These are phyloP conservation scores for Rhabdophis nuchalis DNA, from an alignment of 2,797 vertebrate species.

Conservation along the genomic window DNA sequence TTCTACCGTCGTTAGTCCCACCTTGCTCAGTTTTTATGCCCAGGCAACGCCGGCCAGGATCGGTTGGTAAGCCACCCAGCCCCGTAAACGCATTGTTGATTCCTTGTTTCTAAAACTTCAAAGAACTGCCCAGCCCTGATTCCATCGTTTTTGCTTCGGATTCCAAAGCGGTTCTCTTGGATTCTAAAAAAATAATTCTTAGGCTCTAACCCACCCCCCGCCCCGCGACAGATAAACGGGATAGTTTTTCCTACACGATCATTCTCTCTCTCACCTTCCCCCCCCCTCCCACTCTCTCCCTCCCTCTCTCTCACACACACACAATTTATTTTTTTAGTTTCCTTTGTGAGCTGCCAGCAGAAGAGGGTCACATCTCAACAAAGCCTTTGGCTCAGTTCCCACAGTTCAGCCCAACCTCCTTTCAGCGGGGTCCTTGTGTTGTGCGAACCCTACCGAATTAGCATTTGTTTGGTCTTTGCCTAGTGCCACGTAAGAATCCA, in stretches of 20 bases:
- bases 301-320: too few relatives aligned
- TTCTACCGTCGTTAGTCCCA: neutral
- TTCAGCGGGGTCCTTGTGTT: neutral
- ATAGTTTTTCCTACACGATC: neutral
- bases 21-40: neutral
- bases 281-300: too few relatives aligned
- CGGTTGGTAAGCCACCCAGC: neutral
- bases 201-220: neutral
- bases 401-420: neutral
- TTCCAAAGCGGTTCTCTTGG: neutral
- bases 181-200: neutral
- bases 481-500: neutral
- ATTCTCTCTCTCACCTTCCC: too few relatives aligned
- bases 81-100: neutral
- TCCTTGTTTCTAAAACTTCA: neutral
- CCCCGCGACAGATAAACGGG: neutral
- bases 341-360: neutral
- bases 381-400: neutral
- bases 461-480: neutral
- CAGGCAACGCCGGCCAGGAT: neutral
- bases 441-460: neutral
- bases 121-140: neutral
- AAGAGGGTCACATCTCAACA: neutral
- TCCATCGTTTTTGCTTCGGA: neutral
- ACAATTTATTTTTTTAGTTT: neutral